Evolutionary conservation across 2,888 invertebrate species (phyloP), one percentile per base, ranked within the genome.

Genomic region (Drosophila meridionalis): DNA sequence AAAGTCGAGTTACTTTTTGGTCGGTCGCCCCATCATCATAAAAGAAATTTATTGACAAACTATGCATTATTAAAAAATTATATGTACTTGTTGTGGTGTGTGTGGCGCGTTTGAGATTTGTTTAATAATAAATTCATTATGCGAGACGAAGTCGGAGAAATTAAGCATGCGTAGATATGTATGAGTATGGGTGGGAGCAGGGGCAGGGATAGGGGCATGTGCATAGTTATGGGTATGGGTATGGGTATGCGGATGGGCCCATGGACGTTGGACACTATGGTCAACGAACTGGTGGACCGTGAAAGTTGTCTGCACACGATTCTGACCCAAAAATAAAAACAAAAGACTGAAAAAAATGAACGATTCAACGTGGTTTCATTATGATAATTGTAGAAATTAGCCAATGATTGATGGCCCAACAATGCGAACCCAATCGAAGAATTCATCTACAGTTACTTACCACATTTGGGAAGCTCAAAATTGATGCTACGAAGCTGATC

Each of bases 51-150:
- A 91, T 90, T 78, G 86, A 79, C 90, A 82, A 90, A 83, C 80
- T 86, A 82, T 87, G 86, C 87, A 85, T 90, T 90, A 90, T 91
- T 90, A 91, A 91, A 90, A 90, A 89, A 90, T 88, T 65, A 90
- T 84, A 87, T 88, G 87, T 83, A 85, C 89, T 88, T 83, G 83
- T 83, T 78, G 83, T 69, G 83, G 86, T 78, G 74, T 84, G 74
- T 82, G 86, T 69, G 86, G 81, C 69, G 70, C 71, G 71, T 73
- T 76, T 81, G 74, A 87, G 86, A 90, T 90, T 90, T 87, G 89
- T 81, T 90, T 81, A 86, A 83, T 83, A 83, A 88, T 86, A 87
- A 88, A 89, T 89, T 90, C 77, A 86, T 86, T 86, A 81, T 80
- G 84, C 85, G 84, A 76, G 76, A 69, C 62, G 64, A 60, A 55